phyloP scores from a whole-genome alignment of 2,113 vertebrate genomes.

The Neolamprologus longior region DNA sequence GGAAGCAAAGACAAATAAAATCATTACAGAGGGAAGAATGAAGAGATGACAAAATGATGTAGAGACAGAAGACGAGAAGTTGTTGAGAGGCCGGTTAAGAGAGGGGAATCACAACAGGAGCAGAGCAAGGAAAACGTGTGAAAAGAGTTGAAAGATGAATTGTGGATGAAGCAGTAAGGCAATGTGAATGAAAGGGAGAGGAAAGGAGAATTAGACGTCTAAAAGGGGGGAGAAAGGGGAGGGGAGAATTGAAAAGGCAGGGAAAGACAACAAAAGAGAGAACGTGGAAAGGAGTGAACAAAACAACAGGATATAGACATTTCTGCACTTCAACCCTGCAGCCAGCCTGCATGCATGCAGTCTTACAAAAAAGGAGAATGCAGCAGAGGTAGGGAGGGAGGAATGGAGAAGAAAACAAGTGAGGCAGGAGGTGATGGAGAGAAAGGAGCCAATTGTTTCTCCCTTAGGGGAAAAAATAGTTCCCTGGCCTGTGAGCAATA shows the following conservation, averaged over 20 bases:
- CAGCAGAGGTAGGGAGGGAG: not conserved
- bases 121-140: not conserved
- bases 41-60: not conserved
- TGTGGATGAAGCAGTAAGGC: not conserved
- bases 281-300: not conserved
- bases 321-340: not conserved
- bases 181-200: not conserved
- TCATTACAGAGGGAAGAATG: not conserved
- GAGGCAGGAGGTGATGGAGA: slow-evolving; percentile 22
- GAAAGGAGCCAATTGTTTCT: slow-evolving; percentile 55
- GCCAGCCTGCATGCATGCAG: not conserved
- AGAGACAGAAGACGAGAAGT: not conserved
- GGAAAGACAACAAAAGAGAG: not conserved
- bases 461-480: slow-evolving; percentile 32
- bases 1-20: not conserved
- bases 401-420: slow-evolving; percentile 29
- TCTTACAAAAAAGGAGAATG: slow-evolving; percentile 16
- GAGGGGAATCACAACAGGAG: not conserved
- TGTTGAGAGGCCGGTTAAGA: not conserved
- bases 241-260: not conserved
- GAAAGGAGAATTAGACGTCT: not conserved
- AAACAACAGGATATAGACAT: not conserved
- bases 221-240: not conserved
- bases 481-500: slow-evolving; percentile 51
- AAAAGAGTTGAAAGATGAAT: not conserved